Conservation (phyloP, 2,888 invertebrate genomes). For the Eledona agricola region DNA sequence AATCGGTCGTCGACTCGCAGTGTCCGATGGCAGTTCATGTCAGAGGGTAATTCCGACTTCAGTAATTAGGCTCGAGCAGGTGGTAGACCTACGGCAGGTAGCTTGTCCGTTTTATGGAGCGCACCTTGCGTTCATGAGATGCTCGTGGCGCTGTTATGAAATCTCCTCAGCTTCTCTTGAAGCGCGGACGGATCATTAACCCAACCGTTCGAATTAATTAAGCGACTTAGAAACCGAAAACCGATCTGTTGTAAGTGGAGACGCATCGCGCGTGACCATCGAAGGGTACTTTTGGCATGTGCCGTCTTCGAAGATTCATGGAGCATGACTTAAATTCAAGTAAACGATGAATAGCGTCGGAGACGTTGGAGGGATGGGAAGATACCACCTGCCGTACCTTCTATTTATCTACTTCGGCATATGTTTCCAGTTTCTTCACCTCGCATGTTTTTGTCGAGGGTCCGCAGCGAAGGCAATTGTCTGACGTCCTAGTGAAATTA, state of each 20-base stretch:
- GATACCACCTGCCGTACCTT: slow-evolving; percentile 47
- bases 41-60: slow-evolving; percentile 50
- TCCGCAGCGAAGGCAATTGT: slow-evolving; percentile 41
- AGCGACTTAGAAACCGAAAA: slow-evolving; percentile 53
- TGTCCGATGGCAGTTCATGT: slow-evolving; percentile 46
- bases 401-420: slow-evolving; percentile 47
- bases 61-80: slow-evolving; percentile 54
- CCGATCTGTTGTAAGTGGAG: slow-evolving; percentile 53
- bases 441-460: slow-evolving; percentile 42
- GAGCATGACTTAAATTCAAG: neutral
- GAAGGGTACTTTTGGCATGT: slow-evolving; percentile 32
- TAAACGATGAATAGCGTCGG: too few species aligned
- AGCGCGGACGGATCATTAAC: slow-evolving; percentile 48
- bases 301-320: slow-evolving; percentile 16
- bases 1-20: slow-evolving; percentile 10
- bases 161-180: slow-evolving; percentile 1
- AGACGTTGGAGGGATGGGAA: slow-evolving; percentile 34
- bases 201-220: slow-evolving; percentile 55
- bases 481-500: slow-evolving; percentile 45
- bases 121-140: slow-evolving; percentile 55
- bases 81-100: slow-evolving; percentile 54
- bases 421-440: slow-evolving; percentile 53
- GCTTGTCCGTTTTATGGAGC: slow-evolving; percentile 43
- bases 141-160: slow-evolving; percentile 34
- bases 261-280: slow-evolving; percentile 37